Evolutionary conservation across 2,113 vertebrate species (phyloP).

Genomic region (Sinocyclocheilus anshuiensis): DNA sequence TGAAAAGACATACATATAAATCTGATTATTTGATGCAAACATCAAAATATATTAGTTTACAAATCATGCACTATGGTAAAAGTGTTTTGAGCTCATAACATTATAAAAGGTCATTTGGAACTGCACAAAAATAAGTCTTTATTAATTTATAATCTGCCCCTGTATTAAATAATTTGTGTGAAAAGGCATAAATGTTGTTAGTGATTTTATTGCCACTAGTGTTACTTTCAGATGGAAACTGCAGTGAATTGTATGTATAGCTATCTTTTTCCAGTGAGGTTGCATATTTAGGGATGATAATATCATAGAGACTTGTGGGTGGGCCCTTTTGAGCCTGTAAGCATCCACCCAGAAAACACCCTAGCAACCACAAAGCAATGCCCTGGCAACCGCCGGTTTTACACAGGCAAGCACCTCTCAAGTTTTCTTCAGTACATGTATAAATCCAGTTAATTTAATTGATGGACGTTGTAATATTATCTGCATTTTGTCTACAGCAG

Average conservation of each 20-base stretch:
- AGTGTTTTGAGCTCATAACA: neutral
- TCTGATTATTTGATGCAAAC: neutral
- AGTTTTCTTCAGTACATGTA: neutral
- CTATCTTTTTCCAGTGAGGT: neutral
- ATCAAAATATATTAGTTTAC: neutral
- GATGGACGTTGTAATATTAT: neutral
- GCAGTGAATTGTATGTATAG: neutral
- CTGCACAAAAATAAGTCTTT: neutral
- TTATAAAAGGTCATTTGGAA: neutral
- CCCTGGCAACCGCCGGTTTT: neutral
- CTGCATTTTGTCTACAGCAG: neutral
- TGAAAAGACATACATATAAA: neutral
- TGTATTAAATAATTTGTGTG: neutral
- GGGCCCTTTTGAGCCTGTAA: neutral
- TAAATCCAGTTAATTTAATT: neutral
- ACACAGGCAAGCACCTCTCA: neutral
- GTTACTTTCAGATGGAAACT: neutral
- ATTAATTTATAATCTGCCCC: neutral
- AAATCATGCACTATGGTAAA: neutral
- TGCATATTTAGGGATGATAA: neutral
- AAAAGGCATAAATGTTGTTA: neutral
- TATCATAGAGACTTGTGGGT: neutral
- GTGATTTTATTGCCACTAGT: neutral
- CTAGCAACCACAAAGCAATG: slow-evolving; percentile 1
- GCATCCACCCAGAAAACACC: neutral